phyloP scores from a whole-genome alignment of 2,797 vertebrate species.

The Emys orbicularis region DNA sequence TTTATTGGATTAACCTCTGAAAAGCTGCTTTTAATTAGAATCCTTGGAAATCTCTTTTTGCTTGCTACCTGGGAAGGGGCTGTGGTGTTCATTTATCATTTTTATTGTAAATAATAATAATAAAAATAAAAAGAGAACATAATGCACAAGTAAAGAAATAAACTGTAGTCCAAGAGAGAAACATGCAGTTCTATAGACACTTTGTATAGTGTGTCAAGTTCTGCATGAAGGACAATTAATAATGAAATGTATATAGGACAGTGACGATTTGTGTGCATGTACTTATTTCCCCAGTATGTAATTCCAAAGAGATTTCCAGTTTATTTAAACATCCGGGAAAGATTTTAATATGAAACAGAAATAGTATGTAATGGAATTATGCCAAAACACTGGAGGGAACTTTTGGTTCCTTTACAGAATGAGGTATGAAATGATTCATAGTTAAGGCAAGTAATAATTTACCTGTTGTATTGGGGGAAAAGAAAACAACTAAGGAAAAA shows the following conservation, averaged over 20 bases:
- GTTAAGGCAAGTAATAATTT: constrained; percentile 73
- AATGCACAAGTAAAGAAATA: constrained; percentile 63
- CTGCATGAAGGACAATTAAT: constrained; percentile 63
- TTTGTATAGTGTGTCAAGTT: constrained; percentile 59
- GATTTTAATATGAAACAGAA: constrained; percentile 79
- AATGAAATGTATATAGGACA: constrained; percentile 51
- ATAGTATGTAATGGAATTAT: constrained; percentile 78
- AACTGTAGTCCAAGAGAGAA: constrained; percentile 71
- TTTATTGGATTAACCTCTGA: constrained; percentile 16
- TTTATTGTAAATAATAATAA: constrained; percentile 68
- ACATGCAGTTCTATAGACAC: constrained; percentile 36
- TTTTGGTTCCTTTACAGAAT: constrained; percentile 73
- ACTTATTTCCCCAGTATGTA: constrained; percentile 55
- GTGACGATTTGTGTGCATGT: not conserved
- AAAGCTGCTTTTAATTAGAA: not conserved
- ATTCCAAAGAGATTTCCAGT: constrained; percentile 70
- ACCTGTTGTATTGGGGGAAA: constrained; percentile 58
- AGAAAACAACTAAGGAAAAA: not conserved
- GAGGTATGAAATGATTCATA: constrained; percentile 74
- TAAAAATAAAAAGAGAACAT: constrained; percentile 52
- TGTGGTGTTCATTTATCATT: constrained; percentile 60
- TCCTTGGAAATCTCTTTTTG: not conserved
- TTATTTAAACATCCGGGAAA: constrained; percentile 77
- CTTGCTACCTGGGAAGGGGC: constrained; percentile 52
- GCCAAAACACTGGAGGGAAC: constrained; percentile 80